Evolutionary conservation across 1,140 invertebrate species (phyloP), one percentile per base, ranked within the genome.

Genomic region (Drosophila saltans): DNA sequence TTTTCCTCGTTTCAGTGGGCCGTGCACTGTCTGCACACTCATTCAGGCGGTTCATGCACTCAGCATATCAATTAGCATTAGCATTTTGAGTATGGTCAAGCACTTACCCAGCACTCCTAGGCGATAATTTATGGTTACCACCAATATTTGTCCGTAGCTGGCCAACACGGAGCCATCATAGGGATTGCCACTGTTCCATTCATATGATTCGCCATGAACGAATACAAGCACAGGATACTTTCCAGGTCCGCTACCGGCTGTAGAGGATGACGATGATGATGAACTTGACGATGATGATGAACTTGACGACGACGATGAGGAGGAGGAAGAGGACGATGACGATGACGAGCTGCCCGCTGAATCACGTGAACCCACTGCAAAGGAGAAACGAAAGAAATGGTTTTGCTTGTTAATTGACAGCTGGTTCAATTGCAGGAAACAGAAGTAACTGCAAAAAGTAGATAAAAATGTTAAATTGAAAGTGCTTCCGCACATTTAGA

Each of bases 121-220:
- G 76, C 98, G 95, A 94, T 99, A 99, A 95, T 99, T 99, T 91
- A 99, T 96, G 73, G 98, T 98, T 92, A 99, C 97, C 67, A 99
- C 98, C 77, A 99, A 97, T 79, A 99, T 95, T 80, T 97, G 96
- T 28, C 98, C 97, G 91, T 97, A 97, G 84, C 97, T 97, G 59
- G 98, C 96, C 68, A 99, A 94, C 11, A 99, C 96, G 64, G 96
- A 97, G 66, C 98, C 98, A 88, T 99, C 98, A 93, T 98, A 99
- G 0, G 97, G 96, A 94, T 99, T 99, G 39, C 98, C 98, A 40
- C 97, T 98, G 93, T 98, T 98, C 96, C 97, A 98, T 92, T 98
- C 97, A 93, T 98, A 99, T 80, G 97, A 98, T 93, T 99, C 98
- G 1, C 98, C 98, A 91, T 99, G 98, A 57, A 99, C 96, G 94